Percentiles rank a stretch among this genome's conserved stretches.
phyloP scores from a whole-genome alignment of 2,113 vertebrate genomes.

The Aegithalos caudatus region DNA sequence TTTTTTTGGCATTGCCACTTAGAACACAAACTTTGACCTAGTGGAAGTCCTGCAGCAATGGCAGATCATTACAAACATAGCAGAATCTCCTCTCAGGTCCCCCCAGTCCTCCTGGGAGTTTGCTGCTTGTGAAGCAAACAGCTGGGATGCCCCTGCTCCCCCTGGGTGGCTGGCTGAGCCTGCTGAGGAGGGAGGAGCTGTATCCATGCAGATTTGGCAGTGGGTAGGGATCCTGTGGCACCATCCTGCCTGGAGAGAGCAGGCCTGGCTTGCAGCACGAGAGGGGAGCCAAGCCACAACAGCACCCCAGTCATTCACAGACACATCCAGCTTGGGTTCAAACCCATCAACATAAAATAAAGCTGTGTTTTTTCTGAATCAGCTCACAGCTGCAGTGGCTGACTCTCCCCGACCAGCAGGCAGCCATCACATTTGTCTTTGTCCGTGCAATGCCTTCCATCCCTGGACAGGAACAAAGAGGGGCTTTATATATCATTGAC shows the following conservation, averaged over 20 bases:
- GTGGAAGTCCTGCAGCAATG: background rate
- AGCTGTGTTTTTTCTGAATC: background rate
- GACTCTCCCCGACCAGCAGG: background rate
- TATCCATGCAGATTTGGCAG: rapidly evolving
- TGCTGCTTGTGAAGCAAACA: background rate
- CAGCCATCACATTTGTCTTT: background rate
- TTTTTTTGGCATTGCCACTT: background rate
- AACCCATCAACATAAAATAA: background rate
- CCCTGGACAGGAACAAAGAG: background rate
- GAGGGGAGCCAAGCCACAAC: background rate
- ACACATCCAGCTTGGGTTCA: background rate
- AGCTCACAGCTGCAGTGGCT: background rate
- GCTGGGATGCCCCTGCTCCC: rapidly evolving
- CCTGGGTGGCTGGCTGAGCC: rapidly evolving
- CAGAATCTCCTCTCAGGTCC: background rate
- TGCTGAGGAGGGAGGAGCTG: background rate
- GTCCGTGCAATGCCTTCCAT: background rate
- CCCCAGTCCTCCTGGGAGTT: rapidly evolving
- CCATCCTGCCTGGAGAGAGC: rapidly evolving
- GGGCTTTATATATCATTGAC: background rate
- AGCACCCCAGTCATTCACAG: background rate
- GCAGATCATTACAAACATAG: background rate
- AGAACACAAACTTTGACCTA: background rate
- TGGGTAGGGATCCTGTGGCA: background rate
- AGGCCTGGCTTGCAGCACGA: rapidly evolving